Conservation (phyloP, 2,113 vertebrate species). For the rabbit (Oryctolagus cuniculus) region DNA sequence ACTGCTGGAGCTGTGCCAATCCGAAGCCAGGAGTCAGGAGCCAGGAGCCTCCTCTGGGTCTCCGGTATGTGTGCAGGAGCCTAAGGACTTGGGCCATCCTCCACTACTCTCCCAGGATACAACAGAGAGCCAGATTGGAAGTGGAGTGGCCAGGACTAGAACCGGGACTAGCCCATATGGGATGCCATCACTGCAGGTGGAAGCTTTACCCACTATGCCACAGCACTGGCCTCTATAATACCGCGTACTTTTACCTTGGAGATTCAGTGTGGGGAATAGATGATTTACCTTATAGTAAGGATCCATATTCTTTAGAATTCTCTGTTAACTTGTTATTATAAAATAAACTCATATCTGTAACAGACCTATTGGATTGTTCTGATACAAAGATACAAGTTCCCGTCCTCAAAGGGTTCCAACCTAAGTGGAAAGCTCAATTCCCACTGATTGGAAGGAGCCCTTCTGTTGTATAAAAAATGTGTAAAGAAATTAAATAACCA, state of each 20-base stretch:
- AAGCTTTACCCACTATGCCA: no score
- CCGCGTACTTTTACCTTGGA: background rate
- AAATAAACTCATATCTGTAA: background rate
- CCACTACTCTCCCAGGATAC: no score
- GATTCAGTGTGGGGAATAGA: background rate
- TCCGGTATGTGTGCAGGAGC: no score
- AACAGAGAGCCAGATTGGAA: no score
- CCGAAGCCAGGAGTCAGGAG: no score
- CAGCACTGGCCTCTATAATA: no score
- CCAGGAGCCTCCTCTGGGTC: no score
- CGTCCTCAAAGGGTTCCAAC: background rate
- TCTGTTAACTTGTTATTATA: background rate
- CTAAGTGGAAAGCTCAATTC: background rate
- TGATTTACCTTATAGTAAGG: background rate
- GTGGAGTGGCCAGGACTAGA: no score
- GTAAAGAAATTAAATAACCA: background rate
- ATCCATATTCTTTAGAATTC: conserved; percentile 19
- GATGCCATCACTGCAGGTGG: no score
- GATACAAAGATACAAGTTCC: background rate
- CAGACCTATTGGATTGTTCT: background rate
- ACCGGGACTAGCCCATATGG: no score
- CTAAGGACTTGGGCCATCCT: no score
- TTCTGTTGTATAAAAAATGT: background rate
- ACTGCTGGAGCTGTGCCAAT: no score
- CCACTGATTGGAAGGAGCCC: background rate